Conservation (phyloP, 2,888 invertebrate genomes). For the Griposia aprilina region DNA sequence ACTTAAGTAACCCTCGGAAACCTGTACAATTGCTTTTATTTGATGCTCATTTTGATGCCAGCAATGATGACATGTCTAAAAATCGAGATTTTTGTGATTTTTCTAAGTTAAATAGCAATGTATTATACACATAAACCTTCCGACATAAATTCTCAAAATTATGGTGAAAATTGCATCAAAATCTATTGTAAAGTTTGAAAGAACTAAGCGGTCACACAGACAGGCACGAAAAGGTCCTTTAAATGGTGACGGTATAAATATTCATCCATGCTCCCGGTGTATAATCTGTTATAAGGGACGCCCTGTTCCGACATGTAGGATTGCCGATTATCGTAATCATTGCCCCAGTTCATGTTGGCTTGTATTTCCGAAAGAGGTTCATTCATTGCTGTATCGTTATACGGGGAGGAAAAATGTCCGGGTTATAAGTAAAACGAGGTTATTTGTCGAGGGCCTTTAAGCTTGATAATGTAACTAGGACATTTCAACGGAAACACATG, state of each 20-base stretch:
- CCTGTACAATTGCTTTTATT: neutral
- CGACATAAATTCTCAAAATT: no score
- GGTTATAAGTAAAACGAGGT: neutral
- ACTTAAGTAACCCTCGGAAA: constrained; percentile 3
- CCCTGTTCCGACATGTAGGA: constrained; percentile 1
- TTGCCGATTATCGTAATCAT: constrained; percentile 35
- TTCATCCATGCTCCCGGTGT: constrained; percentile 14
- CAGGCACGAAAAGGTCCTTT: neutral
- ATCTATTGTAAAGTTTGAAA: no score
- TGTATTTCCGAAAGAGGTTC: neutral
- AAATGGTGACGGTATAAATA: neutral
- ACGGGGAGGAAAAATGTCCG: neutral
- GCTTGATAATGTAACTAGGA: no score
- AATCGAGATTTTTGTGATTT: no score
- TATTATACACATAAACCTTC: no score
- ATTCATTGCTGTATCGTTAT: constrained; percentile 1
- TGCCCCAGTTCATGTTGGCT: neutral
- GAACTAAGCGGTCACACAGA: no score
- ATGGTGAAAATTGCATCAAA: no score
- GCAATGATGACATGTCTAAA: no score
- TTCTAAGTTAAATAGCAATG: no score
- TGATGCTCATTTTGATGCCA: neutral
- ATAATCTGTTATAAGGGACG: constrained; percentile 8
- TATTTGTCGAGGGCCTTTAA: neutral
- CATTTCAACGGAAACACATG: no score